Conservation (phyloP, 2,113 vertebrate genomes). For the Brachypteracias leptosomus region DNA sequence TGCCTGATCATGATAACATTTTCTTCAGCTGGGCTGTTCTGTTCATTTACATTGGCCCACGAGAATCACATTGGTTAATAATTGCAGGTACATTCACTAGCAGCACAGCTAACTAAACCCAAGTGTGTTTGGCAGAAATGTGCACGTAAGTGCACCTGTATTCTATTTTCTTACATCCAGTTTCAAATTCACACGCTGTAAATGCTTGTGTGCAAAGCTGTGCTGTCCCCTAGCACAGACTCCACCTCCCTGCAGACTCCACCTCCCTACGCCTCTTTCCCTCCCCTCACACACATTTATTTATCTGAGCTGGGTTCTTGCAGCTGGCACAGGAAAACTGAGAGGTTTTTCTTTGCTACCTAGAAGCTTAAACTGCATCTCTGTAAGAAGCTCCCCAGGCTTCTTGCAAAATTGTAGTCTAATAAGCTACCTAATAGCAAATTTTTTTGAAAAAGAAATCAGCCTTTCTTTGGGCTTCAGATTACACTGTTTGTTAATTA, state of each 20-base stretch:
- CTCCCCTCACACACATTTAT: neutral
- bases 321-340: neutral
- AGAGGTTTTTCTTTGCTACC: neutral
- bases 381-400: neutral
- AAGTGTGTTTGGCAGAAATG: neutral
- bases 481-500: neutral
- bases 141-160: neutral
- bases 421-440: neutral
- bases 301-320: neutral
- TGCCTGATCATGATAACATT: neutral
- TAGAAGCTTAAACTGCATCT: neutral
- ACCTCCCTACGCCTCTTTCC: neutral
- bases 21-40: neutral
- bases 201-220: neutral
- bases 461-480: neutral
- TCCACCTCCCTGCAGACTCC: neutral
- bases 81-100: neutral
- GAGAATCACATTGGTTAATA: neutral
- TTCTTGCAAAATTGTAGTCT: neutral
- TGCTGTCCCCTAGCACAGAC: neutral
- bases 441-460: neutral
- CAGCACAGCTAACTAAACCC: neutral
- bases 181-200: neutral
- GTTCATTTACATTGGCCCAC: neutral
- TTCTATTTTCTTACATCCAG: neutral